A percentile compares a stretch with the other conserved stretches of the same genome.
These are phyloP conservation scores for Stegastes partitus DNA, from an alignment of 2,113 vertebrate species.

Conservation along the genomic window DNA sequence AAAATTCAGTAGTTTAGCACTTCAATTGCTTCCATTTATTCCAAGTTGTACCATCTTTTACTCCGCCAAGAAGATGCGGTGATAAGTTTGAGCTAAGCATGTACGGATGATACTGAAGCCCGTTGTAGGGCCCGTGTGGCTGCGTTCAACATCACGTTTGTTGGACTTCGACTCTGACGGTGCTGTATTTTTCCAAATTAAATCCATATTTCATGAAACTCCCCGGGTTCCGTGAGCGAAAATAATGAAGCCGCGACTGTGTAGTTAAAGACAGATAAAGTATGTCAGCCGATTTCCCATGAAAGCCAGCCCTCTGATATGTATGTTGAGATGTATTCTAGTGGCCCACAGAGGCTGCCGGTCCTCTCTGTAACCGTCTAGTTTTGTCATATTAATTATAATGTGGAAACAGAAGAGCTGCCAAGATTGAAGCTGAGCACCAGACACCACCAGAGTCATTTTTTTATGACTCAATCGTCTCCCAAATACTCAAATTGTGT, in stretches of 20 bases:
- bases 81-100: neutral
- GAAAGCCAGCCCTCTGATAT: neutral
- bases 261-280: constrained; percentile 3
- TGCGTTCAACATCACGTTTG: too few species aligned
- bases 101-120: neutral
- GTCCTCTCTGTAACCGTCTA: constrained; percentile 31
- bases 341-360: constrained; percentile 25
- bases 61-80: neutral
- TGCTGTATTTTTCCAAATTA: constrained; percentile 1
- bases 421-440: constrained; percentile 26
- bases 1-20: constrained; percentile 25
- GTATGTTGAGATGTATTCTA: neutral
- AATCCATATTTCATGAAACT: neutral
- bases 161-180: too few species aligned
- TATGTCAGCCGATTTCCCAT: constrained; percentile 31
- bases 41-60: constrained; percentile 19
- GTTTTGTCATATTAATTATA: constrained; percentile 51
- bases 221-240: neutral
- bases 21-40: constrained; percentile 44
- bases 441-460: constrained; percentile 16
- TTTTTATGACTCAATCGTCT: constrained; percentile 16
- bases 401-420: constrained; percentile 41
- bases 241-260: neutral
- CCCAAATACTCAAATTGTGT: constrained; percentile 21
- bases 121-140: too few species aligned